These are phyloP conservation scores for Rafetus swinhoei DNA, from an alignment of 2,113 vertebrate genomes.

Conservation along the genomic window DNA sequence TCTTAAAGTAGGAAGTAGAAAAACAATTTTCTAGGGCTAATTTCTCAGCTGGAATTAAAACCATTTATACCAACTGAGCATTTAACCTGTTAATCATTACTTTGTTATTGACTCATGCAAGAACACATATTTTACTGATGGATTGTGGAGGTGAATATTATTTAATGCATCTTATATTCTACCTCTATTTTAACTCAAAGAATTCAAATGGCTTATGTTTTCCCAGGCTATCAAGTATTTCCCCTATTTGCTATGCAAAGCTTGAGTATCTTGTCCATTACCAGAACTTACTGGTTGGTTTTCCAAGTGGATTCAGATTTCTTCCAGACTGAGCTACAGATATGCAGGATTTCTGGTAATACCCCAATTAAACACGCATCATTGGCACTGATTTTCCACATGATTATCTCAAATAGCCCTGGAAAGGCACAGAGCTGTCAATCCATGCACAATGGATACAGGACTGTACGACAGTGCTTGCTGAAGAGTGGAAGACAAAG, in stretches of 20 bases:
- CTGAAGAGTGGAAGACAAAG: conserved; percentile 7
- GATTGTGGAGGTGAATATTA: neutral
- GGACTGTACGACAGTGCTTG: neutral
- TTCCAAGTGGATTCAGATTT: conserved; percentile 61
- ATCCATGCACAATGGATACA: conserved; percentile 38
- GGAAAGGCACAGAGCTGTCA: conserved; percentile 60
- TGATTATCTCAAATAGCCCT: conserved; percentile 67
- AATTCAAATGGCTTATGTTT: neutral
- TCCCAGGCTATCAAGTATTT: neutral
- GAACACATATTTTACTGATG: neutral
- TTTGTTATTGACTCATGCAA: neutral
- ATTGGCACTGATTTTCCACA: conserved; percentile 72
- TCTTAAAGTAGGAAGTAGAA: neutral
- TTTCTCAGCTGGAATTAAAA: conserved; percentile 9
- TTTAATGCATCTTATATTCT: neutral
- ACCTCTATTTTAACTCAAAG: neutral
- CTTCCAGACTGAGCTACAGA: conserved; percentile 43
- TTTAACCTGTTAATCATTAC: neutral
- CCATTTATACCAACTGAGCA: neutral
- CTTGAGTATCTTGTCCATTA: neutral
- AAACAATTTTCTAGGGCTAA: conserved; percentile 15
- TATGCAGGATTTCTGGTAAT: conserved; percentile 54
- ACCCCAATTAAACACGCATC: conserved; percentile 60
- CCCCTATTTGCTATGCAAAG: neutral
- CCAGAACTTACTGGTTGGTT: conserved; percentile 42